Evolutionary conservation across 2,797 vertebrate species (phyloP), one percentile per base, ranked within the genome.

Genomic region (Smutsia gigantea): DNA sequence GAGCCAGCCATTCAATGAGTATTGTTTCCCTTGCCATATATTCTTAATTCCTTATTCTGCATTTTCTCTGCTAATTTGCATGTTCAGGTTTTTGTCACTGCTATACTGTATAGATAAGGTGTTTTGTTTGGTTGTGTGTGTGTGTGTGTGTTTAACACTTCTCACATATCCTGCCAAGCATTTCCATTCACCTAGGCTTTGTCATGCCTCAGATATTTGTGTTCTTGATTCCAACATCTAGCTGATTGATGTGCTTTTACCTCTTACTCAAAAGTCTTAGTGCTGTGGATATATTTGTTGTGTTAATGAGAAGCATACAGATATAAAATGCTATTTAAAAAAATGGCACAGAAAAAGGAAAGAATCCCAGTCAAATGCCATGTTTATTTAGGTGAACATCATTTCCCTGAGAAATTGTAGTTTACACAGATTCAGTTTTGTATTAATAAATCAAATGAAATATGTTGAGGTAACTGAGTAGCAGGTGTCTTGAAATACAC

Each of bases 401-500:
- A 90, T 98, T 98, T 97, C 69, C 71, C 74, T 92, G 97, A 96
- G 93, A 93, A 96, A 21, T 90, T 87, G 74, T 95, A 92, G 88
- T 85, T 71, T 96, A 97, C 97, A 97, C 93, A 82, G 88, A 95
- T 97, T 96, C 49, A 92, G 59, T 64, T 97, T 96, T 95, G 68
- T 95, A 81, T 98, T 97, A 97, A 97, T 98, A 98, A 96, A 97
- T 97, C 91, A 97, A 87, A 90, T 37, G 55, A 51, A 51, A 90
- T 95, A 85, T 93, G 83, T 66, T 94, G 92, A 97, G 78, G 59
- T 31, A 92, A 90, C n/a, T 82, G 21, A 42, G 37, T 82, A 91
- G 83, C 71, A 84, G 77, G 63, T 96, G 77, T 96, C 71, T 94
- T 95, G 66, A 90, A 97, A 91, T 95, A 78, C 31, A 79, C 31